These are phyloP conservation scores for Nesogale talazaci DNA, from an alignment of 2,113 vertebrate species.

Conservation along the genomic window DNA sequence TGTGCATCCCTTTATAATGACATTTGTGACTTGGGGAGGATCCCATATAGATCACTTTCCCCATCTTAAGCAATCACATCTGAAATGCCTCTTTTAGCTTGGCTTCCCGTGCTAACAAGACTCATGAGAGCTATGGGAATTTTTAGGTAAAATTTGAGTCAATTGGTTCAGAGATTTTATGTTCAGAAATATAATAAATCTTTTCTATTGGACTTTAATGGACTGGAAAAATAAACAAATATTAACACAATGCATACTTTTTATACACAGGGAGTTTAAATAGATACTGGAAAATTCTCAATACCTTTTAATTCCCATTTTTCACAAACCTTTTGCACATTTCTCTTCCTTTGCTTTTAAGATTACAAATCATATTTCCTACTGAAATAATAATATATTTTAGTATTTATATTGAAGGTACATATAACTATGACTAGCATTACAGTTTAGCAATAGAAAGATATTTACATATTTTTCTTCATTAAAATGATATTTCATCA, in stretches of 20 bases:
- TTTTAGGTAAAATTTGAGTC: constrained; percentile 19
- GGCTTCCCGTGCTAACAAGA: background rate
- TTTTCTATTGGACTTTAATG: constrained; percentile 6
- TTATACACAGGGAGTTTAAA: too few species aligned
- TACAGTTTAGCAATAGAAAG: background rate
- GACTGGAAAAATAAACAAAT: background rate
- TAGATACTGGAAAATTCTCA: too few species aligned
- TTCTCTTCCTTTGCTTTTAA: background rate
- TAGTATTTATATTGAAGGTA: constrained; percentile 7
- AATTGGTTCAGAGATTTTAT: background rate
- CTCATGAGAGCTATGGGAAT: background rate
- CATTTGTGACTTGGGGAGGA: background rate
- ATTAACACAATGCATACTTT: too few species aligned
- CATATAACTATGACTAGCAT: constrained; percentile 35
- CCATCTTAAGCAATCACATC: too few species aligned
- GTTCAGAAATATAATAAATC: constrained; percentile 31
- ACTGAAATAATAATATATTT: background rate
- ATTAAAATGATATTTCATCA: background rate
- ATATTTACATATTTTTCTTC: constrained; percentile 2
- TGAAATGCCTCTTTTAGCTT: background rate
- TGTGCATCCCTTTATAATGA: background rate
- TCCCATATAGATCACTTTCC: background rate
- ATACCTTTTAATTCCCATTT: too few species aligned
- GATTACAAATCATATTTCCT: background rate
- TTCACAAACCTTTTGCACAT: background rate